Percentiles rank a stretch among this genome's conserved stretches.
Evolutionary conservation across 2,888 invertebrate genomes (phyloP).

Genomic region (Diploptera punctata): DNA sequence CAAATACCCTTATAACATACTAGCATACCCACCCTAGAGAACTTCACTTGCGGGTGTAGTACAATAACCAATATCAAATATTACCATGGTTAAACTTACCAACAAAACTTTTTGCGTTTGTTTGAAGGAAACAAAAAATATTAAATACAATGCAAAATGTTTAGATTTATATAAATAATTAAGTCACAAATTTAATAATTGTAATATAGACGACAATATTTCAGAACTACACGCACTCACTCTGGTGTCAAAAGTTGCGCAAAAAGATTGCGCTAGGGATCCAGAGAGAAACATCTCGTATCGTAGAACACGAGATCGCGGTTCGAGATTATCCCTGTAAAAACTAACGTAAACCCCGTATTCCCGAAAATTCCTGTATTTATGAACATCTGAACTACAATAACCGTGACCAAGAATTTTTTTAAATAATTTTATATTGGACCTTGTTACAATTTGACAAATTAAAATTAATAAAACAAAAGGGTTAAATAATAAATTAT

Average conservation of each 20-base stretch:
- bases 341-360: constrained; percentile 22
- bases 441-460: too few species aligned
- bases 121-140: not conserved
- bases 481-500: too few species aligned
- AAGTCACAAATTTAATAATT: constrained; percentile 31
- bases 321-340: constrained; percentile 29
- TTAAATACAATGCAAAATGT: constrained; percentile 4
- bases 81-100: constrained; percentile 1
- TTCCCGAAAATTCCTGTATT: not conserved
- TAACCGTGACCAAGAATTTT: not conserved
- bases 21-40: constrained; percentile 22
- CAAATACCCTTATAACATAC: not conserved
- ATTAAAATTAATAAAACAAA: too few species aligned
- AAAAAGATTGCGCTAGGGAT: constrained; percentile 34
- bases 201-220: constrained; percentile 31
- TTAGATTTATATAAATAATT: constrained; percentile 17
- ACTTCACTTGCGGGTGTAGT: constrained; percentile 17
- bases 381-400: constrained; percentile 6
- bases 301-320: constrained; percentile 26
- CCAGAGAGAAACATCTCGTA: constrained; percentile 13
- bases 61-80: not conserved
- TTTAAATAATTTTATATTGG: not conserved
- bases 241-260: constrained; percentile 47
- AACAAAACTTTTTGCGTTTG: constrained; percentile 23
- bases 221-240: constrained; percentile 49